A percentile compares a stretch with the other conserved stretches of the same genome.
These are phyloP conservation scores for zebrafish (Danio rerio) DNA, from an alignment of 2,113 vertebrate genomes.

Conservation along the genomic window DNA sequence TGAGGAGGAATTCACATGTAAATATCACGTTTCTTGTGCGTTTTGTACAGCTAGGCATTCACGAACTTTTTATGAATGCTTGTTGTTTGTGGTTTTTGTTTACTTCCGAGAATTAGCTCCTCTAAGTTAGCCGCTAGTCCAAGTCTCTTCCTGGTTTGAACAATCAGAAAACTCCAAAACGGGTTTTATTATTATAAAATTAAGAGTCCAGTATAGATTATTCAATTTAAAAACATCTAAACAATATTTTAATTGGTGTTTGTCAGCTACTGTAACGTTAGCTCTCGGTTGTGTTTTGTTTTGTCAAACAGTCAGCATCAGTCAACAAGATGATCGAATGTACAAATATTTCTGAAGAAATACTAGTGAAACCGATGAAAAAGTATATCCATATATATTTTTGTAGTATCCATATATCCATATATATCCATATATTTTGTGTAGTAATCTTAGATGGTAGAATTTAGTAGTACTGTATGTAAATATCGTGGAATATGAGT, in stretches of 20 bases:
- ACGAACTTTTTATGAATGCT: neutral
- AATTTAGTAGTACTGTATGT: neutral
- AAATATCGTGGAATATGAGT: neutral
- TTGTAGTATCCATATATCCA: no score
- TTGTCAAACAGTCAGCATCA: no score
- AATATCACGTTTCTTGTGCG: neutral
- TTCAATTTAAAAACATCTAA: neutral
- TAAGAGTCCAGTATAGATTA: neutral
- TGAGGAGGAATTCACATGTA: constrained; percentile 16
- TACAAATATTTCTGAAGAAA: no score
- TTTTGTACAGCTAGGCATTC: neutral
- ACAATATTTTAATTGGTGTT: neutral
- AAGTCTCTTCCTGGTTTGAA: constrained; percentile 39
- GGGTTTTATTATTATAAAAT: neutral
- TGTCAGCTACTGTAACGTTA: neutral
- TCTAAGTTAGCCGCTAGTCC: constrained; percentile 20
- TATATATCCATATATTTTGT: no score
- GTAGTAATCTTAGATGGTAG: no score
- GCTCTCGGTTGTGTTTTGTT: no score
- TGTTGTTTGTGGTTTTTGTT: neutral
- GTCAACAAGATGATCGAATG: no score
- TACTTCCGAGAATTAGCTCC: constrained; percentile 12
- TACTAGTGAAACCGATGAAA: no score
- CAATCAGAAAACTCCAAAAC: neutral
- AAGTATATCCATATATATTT: no score